Percentiles rank a stretch among this genome's conserved stretches.
Evolutionary conservation across 2,113 vertebrate genomes (phyloP).

Genomic region (Pitta sordida): DNA sequence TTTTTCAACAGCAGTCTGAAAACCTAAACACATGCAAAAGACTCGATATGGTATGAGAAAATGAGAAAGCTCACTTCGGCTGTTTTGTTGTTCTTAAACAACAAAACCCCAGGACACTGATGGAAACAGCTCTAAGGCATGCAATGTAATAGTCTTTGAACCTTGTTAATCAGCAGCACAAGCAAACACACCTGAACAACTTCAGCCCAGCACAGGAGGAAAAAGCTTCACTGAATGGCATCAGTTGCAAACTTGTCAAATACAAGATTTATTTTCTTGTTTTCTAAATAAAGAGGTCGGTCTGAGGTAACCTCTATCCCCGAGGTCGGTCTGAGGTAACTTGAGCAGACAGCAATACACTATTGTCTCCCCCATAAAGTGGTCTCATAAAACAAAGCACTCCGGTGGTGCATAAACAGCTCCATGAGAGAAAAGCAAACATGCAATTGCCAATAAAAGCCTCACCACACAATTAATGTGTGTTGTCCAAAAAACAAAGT

Average conservation of each 20-base stretch:
- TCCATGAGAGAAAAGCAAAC: neutral
- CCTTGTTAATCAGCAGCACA: neutral
- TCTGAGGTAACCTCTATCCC: too few species aligned
- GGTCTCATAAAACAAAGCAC: neutral
- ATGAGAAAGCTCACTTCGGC: neutral
- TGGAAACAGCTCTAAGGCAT: neutral
- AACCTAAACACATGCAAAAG: neutral
- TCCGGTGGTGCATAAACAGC: accelerated
- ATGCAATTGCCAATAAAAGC: neutral
- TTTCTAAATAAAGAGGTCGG: neutral
- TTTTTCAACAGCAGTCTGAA: neutral
- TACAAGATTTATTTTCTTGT: neutral
- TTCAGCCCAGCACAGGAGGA: neutral
- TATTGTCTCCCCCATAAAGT: neutral
- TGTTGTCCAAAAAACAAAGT: neutral
- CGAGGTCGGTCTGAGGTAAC: neutral
- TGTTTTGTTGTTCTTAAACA: neutral
- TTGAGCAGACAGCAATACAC: accelerated
- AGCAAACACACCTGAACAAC: accelerated
- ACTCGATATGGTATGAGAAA: neutral
- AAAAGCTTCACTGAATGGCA: neutral
- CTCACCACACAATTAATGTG: neutral
- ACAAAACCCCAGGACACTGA: neutral
- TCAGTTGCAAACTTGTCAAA: neutral
- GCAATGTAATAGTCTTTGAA: neutral